Evolutionary conservation across 2,113 vertebrate species (phyloP).

Genomic region (Pterophyllum scalare): DNA sequence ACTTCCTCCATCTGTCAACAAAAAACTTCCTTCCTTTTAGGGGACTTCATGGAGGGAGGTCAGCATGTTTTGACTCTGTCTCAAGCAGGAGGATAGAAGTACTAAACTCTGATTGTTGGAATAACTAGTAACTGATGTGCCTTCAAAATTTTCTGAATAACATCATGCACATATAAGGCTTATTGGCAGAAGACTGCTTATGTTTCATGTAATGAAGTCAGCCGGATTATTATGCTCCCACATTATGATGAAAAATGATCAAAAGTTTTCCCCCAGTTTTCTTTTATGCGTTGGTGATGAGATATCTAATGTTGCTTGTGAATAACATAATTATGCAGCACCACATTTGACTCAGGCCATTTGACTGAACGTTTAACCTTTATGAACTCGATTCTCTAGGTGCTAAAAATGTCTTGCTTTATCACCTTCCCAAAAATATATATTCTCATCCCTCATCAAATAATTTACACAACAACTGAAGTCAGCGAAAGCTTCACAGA

Average conservation of each 20-base stretch:
- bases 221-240: not conserved
- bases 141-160: not conserved
- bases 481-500: constrained; percentile 14
- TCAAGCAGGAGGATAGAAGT: constrained; percentile 29
- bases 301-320: not conserved
- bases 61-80: constrained; percentile 62
- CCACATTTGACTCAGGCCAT: not conserved
- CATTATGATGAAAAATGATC: not conserved
- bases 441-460: not conserved
- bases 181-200: not conserved
- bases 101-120: constrained; percentile 64
- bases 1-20: constrained; percentile 56
- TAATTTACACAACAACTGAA: not conserved
- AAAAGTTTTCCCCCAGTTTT: constrained; percentile 5
- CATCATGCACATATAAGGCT: not conserved
- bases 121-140: constrained; percentile 5
- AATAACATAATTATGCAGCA: not conserved
- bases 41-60: constrained; percentile 30
- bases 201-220: constrained; percentile 1
- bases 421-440: not conserved
- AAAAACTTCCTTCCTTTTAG: not conserved
- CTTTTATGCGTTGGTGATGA: not conserved
- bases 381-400: not conserved
- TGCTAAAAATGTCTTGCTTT: not conserved
- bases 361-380: not conserved